Conservation (phyloP, 2,888 invertebrate species). For the Archaeoteleia sp. region DNA sequence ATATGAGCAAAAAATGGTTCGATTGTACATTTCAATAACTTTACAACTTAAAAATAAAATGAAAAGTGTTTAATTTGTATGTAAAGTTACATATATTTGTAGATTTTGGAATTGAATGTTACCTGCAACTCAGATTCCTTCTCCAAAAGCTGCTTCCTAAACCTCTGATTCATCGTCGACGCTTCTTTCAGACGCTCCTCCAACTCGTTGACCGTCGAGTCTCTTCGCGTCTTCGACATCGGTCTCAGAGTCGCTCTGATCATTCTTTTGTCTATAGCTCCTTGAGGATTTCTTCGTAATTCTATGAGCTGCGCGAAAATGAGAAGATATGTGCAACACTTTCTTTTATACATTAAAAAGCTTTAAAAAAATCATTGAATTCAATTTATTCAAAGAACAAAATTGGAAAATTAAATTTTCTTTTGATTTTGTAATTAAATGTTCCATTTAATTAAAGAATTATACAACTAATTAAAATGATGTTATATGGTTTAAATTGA, state of each 20-base stretch:
- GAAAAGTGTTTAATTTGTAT: too few species aligned
- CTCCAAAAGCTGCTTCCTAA: slow-evolving; percentile 88
- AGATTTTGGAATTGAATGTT: slow-evolving; percentile 30
- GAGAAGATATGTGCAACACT: slow-evolving; percentile 21
- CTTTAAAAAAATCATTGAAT: too few species aligned
- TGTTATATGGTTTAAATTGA: too few species aligned
- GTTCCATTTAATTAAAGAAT: too few species aligned
- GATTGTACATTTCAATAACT: slow-evolving; percentile 26
- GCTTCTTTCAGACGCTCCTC: slow-evolving; percentile 89
- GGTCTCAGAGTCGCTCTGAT: slow-evolving; percentile 92
- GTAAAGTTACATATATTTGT: too few species aligned
- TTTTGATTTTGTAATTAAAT: too few species aligned
- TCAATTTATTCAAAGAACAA: too few species aligned
- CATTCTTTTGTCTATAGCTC: slow-evolving; percentile 87
- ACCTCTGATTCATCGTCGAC: slow-evolving; percentile 88
- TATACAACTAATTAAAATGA: too few species aligned
- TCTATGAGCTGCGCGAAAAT: slow-evolving; percentile 84
- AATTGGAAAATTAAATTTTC: too few species aligned
- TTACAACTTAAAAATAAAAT: too few species aligned
- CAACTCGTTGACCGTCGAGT: slow-evolving; percentile 88
- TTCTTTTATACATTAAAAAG: too few species aligned
- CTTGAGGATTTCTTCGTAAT: slow-evolving; percentile 89
- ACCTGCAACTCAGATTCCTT: slow-evolving; percentile 89
- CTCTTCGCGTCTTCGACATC: slow-evolving; percentile 85
- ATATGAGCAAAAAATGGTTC: too few species aligned